A percentile compares a stretch with the other conserved stretches of the same genome.
These are phyloP conservation scores for Pycnomerus fuliginosus DNA, from an alignment of 2,888 invertebrate genomes.

Conservation along the genomic window DNA sequence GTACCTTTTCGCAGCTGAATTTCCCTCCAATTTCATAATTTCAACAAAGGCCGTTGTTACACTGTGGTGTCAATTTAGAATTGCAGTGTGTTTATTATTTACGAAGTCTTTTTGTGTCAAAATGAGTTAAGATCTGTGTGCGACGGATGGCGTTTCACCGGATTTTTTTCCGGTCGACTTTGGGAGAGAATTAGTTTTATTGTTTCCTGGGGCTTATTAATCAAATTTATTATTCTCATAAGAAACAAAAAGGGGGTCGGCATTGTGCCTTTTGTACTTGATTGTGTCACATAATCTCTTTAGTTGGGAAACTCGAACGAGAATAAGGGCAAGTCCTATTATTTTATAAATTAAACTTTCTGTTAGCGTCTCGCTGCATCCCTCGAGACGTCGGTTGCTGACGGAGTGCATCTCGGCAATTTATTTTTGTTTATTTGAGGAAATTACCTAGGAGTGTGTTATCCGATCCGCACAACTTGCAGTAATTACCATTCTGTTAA, in stretches of 20 bases:
- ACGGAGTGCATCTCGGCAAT: too few species aligned
- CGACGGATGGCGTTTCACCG: conserved; percentile 1
- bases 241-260: conserved; percentile 16
- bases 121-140: background rate
- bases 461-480: too few species aligned
- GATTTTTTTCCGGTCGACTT: conserved; percentile 17
- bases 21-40: too few species aligned
- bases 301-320: conserved; percentile 3
- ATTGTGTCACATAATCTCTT: conserved; percentile 28
- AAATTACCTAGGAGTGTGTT: too few species aligned
- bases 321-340: conserved; percentile 14
- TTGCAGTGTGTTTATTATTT: conserved; percentile 20
- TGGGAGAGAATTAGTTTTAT: conserved; percentile 30
- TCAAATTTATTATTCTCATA: conserved; percentile 31
- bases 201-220: conserved; percentile 31
- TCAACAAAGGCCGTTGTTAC: too few species aligned
- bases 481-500: too few species aligned
- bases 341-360: conserved; percentile 22
- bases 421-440: too few species aligned
- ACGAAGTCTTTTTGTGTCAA: conserved; percentile 16
- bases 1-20: too few species aligned
- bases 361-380: conserved; percentile 1
- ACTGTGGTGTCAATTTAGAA: too few species aligned
- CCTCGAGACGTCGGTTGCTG: too few species aligned
- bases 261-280: conserved; percentile 21